Evolutionary conservation across 2,888 invertebrate species (phyloP), one percentile per base, ranked within the genome.

Genomic region (Scaptodrosophila latifasciaeformis): DNA sequence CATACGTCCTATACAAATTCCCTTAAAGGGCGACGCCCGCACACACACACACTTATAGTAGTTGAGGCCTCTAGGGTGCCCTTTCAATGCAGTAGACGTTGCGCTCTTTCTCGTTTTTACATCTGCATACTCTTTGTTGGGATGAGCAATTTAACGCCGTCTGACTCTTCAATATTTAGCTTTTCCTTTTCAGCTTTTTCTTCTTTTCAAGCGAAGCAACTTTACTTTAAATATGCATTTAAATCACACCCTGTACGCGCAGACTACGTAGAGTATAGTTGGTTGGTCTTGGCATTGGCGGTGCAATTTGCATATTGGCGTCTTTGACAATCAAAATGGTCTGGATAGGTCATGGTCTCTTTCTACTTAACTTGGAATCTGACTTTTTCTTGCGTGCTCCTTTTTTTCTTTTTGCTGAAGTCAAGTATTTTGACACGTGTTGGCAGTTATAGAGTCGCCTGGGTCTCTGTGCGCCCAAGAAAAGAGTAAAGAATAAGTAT

Each of bases 261-360:
- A 21, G 9, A 9, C 27, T 27, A 27, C n/a, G 27, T 27, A 6
- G 27, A 9, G 27, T 27, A 27, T 9, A 27, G 5, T 27, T 27
- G 27, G 5, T 6, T 27, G n/a, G 31, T 15, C 4, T 15, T 40
- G 19, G 6, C 65, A 52, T 48, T 49, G 45, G 42, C 46, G 34
- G 7, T 40, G n/a, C 39, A 40, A 29, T 29, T 18, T n/a, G 30
- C 58, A 62, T 46, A 13, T 10, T 17, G 17, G 15, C 62, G 69
- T 63, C 77, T 70, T 77, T 74, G 75, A 77, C 77, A 74, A 69
- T 67, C 63, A 59, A 69, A 75, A 74, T 69, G 64, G 60, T 74
- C 69, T 70, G 67, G 59, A 75, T 77, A 75, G 75, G 75, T 77
- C 75, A 75, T 69, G 75, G 75, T 74, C 77, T 21, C 58, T 37